Conservation (phyloP, 2,888 invertebrate species). For the Ephialtes manifestator region DNA sequence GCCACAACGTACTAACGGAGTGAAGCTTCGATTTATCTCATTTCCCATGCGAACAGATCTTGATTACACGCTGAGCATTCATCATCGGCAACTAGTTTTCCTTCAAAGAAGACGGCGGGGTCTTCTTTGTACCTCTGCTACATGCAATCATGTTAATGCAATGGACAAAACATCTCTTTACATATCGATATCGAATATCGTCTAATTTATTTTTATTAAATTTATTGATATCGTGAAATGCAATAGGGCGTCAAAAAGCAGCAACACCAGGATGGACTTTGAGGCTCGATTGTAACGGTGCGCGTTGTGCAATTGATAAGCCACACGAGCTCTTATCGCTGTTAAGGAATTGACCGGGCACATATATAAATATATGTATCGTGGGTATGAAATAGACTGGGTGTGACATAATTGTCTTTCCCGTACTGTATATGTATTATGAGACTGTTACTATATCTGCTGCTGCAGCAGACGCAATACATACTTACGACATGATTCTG, state of each 20-base stretch:
- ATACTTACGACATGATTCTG: slow-evolving; percentile 9
- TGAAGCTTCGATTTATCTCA: slow-evolving; percentile 61
- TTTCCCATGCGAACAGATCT: slow-evolving; percentile 64
- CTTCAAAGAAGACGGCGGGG: no score
- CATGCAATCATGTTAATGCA: slow-evolving; percentile 10
- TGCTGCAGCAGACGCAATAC: background rate
- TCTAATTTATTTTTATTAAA: background rate
- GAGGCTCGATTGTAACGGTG: slow-evolving; percentile 25
- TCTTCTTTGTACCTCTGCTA: background rate
- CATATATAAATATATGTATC: slow-evolving; percentile 24
- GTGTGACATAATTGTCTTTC: slow-evolving; percentile 12
- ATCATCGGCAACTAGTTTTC: slow-evolving; percentile 52
- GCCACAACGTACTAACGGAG: slow-evolving; percentile 30
- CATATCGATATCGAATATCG: slow-evolving; percentile 12
- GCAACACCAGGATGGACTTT: slow-evolving; percentile 49
- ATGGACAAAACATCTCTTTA: background rate
- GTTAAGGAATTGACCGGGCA: slow-evolving; percentile 41
- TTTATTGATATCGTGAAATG: slow-evolving; percentile 3
- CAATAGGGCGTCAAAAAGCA: background rate
- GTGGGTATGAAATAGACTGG: slow-evolving; percentile 27
- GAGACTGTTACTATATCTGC: background rate
- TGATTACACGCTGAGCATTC: slow-evolving; percentile 49
- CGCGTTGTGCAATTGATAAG: slow-evolving; percentile 51
- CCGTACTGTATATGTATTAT: slow-evolving; percentile 4
- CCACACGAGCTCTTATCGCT: slow-evolving; percentile 42